Evolutionary conservation across 1,140 invertebrate species (phyloP).

Genomic region (Drosophila equinoxialis): DNA sequence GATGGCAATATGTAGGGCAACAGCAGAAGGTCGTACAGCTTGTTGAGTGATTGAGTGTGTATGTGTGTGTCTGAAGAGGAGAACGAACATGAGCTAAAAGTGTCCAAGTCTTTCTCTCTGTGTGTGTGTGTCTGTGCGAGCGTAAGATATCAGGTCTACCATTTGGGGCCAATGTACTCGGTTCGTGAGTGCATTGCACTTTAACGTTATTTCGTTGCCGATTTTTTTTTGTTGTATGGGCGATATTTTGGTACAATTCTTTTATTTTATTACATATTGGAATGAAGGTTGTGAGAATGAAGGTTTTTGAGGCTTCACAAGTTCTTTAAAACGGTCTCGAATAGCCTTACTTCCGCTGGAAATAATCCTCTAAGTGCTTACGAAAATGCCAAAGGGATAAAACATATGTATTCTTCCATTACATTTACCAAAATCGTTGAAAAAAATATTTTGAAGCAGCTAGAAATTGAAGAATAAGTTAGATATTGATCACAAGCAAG

Average conservation of each 20-base stretch:
- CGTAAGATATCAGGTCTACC: conserved; percentile 24
- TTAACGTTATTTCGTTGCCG: not conserved
- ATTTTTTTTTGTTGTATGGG: not conserved
- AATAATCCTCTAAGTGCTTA: too few species aligned
- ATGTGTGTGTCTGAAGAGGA: not conserved
- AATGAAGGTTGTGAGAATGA: not conserved
- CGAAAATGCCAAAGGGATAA: too few species aligned
- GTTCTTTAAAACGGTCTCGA: too few species aligned
- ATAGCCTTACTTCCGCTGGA: too few species aligned
- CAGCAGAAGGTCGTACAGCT: conserved; percentile 50
- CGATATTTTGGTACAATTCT: not conserved
- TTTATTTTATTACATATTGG: not conserved
- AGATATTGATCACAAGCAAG: too few species aligned
- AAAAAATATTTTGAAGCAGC: not conserved
- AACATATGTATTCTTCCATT: too few species aligned
- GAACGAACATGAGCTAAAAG: not conserved
- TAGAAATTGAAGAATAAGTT: not conserved
- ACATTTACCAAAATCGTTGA: not conserved
- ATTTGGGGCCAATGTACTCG: conserved; percentile 22
- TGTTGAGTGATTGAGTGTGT: conserved; percentile 26
- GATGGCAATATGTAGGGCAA: conserved; percentile 36
- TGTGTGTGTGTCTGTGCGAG: conserved; percentile 22
- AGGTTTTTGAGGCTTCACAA: too few species aligned
- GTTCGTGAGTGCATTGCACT: conserved; percentile 5
- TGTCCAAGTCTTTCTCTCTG: conserved; percentile 1